phyloP scores from a whole-genome alignment of 2,797 vertebrate species.

The Rhinichthys osculus region DNA sequence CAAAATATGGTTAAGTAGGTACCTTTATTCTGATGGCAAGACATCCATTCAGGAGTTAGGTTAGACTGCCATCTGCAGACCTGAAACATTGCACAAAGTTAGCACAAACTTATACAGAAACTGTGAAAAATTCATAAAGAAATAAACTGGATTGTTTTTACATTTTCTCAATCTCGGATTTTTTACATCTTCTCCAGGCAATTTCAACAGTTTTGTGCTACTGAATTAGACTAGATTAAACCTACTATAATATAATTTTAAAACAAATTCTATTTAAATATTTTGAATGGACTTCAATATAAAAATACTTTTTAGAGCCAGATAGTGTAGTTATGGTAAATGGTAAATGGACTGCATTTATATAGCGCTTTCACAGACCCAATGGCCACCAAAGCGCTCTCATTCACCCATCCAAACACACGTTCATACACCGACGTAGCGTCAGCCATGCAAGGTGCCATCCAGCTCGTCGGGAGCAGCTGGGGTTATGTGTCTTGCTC shows the following conservation, averaged over 20 bases:
- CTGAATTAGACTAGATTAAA: background rate
- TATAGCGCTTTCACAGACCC: too few species aligned
- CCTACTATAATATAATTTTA: background rate
- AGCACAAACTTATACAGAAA: background rate
- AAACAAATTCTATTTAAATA: background rate
- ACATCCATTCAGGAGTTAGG: background rate
- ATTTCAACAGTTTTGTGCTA: background rate
- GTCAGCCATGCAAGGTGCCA: too few species aligned
- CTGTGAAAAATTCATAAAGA: background rate
- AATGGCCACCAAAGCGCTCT: too few species aligned
- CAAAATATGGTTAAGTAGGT: background rate
- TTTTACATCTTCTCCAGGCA: too few species aligned
- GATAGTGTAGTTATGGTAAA: background rate
- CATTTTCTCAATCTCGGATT: too few species aligned
- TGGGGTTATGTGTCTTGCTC: too few species aligned
- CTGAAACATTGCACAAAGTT: background rate
- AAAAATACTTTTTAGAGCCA: background rate
- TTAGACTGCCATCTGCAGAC: slow-evolving; percentile 10
- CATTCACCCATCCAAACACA: too few species aligned
- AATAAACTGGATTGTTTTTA: background rate
- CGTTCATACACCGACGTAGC: too few species aligned
- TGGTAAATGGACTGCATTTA: too few species aligned
- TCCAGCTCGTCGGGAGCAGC: too few species aligned
- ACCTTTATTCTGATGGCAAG: background rate
- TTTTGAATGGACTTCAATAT: background rate